Evolutionary conservation across 2,797 vertebrate species (phyloP).

Genomic region (Euphonia xanthogaster): DNA sequence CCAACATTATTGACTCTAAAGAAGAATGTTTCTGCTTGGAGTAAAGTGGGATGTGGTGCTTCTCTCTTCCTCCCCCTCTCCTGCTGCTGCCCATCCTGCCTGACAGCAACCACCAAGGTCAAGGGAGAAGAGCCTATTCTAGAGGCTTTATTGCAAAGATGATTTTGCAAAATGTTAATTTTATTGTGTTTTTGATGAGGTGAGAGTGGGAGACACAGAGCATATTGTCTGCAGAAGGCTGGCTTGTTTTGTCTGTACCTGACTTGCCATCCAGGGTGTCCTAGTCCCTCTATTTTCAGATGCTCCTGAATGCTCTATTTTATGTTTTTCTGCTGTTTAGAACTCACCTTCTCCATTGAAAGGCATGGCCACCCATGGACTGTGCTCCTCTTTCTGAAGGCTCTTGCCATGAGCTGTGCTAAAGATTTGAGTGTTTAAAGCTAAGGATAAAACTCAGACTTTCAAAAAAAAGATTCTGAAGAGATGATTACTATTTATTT

Average conservation of each 20-base stretch:
- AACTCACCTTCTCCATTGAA: not conserved
- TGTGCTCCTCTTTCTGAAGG: not conserved
- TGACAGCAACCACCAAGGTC: not conserved
- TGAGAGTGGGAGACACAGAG: not conserved
- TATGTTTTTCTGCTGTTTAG: not conserved
- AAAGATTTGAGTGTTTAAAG: not conserved
- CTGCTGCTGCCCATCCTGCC: not conserved
- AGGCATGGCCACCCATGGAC: accelerated
- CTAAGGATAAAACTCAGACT: not conserved
- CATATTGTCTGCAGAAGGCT: not conserved
- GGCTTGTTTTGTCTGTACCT: not conserved
- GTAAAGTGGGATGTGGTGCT: not conserved
- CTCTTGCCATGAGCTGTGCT: not conserved
- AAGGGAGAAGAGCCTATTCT: not conserved
- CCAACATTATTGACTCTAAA: not conserved
- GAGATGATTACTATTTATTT: not conserved
- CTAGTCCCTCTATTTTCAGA: not conserved
- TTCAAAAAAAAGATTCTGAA: not conserved
- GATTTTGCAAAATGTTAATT: not conserved
- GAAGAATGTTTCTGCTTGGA: not conserved
- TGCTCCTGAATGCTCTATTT: not conserved
- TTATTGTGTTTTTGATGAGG: not conserved
- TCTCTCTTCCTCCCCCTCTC: not conserved
- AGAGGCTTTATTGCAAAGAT: not conserved
- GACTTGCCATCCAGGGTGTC: not conserved